These are phyloP conservation scores for Megathymus violae DNA, from an alignment of 1,140 invertebrate genomes.

Conservation along the genomic window DNA sequence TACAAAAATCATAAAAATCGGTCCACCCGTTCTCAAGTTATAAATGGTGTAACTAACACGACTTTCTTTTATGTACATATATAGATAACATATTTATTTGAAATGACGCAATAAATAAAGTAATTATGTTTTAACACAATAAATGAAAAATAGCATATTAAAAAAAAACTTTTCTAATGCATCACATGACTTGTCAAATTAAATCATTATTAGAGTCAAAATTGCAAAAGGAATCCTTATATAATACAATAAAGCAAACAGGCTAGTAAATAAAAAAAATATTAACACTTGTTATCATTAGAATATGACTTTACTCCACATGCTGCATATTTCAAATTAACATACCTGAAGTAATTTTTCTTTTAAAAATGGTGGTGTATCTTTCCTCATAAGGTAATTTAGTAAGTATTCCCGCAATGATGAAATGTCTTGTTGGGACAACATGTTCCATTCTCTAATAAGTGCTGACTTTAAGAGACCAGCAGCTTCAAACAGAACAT, in stretches of 20 bases:
- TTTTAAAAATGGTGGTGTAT: conserved; percentile 85
- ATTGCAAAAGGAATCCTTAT: too few relatives aligned
- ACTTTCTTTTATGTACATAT: conserved; percentile 25
- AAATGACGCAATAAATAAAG: too few relatives aligned
- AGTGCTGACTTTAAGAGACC: conserved; percentile 92
- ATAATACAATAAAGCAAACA: too few relatives aligned
- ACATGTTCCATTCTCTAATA: conserved; percentile 91
- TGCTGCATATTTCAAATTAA: conserved; percentile 20
- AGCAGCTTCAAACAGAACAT: conserved; percentile 94
- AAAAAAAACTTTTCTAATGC: too few relatives aligned
- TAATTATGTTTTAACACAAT: too few relatives aligned
- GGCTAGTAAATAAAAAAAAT: too few relatives aligned
- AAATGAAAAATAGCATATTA: too few relatives aligned
- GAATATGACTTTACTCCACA: conserved; percentile 53
- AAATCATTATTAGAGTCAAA: too few relatives aligned
- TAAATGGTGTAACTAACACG: conserved; percentile 31
- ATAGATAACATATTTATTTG: too few relatives aligned
- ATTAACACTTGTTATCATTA: too few relatives aligned
- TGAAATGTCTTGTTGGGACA: conserved; percentile 87
- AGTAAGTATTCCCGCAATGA: conserved; percentile 91
- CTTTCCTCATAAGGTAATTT: conserved; percentile 89
- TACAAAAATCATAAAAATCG: too few relatives aligned
- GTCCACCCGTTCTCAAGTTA: neutral
- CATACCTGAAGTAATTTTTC: conserved; percentile 89
- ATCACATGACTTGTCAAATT: too few relatives aligned